phyloP scores from a whole-genome alignment of 2,113 vertebrate genomes.

The Coregonus clupeaformis region DNA sequence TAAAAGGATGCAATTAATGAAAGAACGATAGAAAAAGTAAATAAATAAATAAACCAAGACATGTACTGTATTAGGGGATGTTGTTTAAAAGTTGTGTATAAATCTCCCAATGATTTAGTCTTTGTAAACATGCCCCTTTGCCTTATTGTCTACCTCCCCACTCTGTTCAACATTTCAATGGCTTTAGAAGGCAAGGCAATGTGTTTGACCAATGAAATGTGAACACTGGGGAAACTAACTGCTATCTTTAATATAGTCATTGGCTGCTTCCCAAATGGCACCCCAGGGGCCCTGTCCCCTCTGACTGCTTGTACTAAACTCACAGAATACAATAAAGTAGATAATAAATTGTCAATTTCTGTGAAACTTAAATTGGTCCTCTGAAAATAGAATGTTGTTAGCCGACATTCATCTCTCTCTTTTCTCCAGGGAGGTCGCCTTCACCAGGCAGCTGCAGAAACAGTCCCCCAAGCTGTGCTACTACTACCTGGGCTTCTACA shows the following conservation, averaged over 20 bases:
- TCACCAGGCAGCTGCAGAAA: conserved; percentile 89
- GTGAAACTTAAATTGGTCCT: too few relatives aligned
- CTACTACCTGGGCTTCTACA: conserved; percentile 99
- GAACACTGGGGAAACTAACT: too few relatives aligned
- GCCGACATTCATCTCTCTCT: conserved; percentile 18
- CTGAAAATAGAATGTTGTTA: too few relatives aligned
- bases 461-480: conserved; percentile 83
- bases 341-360: not conserved
- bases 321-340: too few relatives aligned
- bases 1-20: conserved; percentile 70
- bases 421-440: conserved; percentile 89
- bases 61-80: conserved; percentile 63
- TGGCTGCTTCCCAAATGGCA: not conserved
- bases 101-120: conserved; percentile 51
- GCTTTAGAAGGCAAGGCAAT: conserved; percentile 43
- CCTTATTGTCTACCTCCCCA: conserved; percentile 18
- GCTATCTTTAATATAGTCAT: too few relatives aligned
- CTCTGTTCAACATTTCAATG: too few relatives aligned
- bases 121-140: conserved; percentile 43
- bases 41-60: conserved; percentile 59
- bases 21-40: conserved; percentile 43
- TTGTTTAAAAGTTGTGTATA: too few relatives aligned
- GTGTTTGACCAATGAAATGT: conserved; percentile 32
- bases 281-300: too few relatives aligned
- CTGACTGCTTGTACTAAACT: too few relatives aligned